Percentiles rank a stretch among this genome's conserved stretches.
These are phyloP conservation scores for Erpetoichthys calabaricus DNA, from an alignment of 2,797 vertebrate genomes.

Conservation along the genomic window DNA sequence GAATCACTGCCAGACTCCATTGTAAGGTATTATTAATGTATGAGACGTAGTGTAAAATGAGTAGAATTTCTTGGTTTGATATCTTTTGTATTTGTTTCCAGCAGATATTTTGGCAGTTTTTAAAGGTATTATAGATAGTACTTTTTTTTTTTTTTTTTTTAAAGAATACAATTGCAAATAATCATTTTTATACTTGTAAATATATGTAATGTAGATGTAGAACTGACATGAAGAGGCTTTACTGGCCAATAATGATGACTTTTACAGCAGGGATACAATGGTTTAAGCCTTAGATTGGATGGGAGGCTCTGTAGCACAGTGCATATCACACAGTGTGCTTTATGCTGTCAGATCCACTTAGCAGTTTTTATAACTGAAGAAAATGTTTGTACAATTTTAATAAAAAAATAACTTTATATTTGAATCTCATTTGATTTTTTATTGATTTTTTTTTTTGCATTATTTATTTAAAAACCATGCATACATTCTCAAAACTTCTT, in stretches of 20 bases:
- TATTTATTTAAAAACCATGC: no score
- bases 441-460: no score
- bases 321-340: conserved; percentile 50
- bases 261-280: conserved; percentile 52
- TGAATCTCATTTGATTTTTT: conserved; percentile 22
- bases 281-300: conserved; percentile 49
- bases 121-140: conserved; percentile 38
- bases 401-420: conserved; percentile 77
- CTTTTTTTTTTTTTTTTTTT: conserved; percentile 39
- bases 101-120: conserved; percentile 37
- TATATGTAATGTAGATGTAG: conserved; percentile 76
- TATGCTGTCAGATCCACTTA: conserved; percentile 76
- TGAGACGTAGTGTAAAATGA: conserved; percentile 43
- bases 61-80: conserved; percentile 30
- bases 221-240: conserved; percentile 45
- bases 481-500: no score
- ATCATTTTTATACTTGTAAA: conserved; percentile 72
- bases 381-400: conserved; percentile 98
- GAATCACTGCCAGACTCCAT: conserved; percentile 65
- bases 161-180: conserved; percentile 47
- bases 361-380: conserved; percentile 88
- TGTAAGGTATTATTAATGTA: conserved; percentile 52
- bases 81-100: conserved; percentile 24
- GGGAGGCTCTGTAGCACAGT: conserved; percentile 48
- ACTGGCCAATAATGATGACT: conserved; percentile 57